A percentile compares a stretch with the other conserved stretches of the same genome.
These are phyloP conservation scores for Eristalinus aeneus DNA, from an alignment of 2,888 invertebrate genomes.

Conservation along the genomic window DNA sequence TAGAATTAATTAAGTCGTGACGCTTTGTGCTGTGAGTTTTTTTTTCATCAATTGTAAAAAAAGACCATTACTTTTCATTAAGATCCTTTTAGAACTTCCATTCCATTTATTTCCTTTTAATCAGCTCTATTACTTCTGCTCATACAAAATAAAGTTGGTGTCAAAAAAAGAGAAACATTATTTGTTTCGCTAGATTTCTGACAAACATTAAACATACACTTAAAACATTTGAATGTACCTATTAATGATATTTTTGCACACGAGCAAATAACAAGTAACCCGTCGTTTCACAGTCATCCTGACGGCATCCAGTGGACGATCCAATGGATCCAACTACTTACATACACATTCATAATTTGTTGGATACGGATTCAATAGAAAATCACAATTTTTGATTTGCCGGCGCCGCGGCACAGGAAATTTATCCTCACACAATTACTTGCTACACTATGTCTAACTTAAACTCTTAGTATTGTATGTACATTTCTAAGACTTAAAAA, in stretches of 20 bases:
- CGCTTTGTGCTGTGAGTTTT: no score
- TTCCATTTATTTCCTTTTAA: slow-evolving; percentile 12
- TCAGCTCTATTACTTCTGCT: slow-evolving; percentile 6
- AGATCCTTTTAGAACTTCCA: background rate
- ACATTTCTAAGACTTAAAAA: background rate
- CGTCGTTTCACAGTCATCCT: background rate
- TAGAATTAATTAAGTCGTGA: no score
- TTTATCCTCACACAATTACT: background rate
- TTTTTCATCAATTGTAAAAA: no score
- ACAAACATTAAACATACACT: slow-evolving; percentile 4
- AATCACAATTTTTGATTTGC: slow-evolving; percentile 31
- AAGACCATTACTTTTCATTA: background rate
- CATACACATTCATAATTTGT: background rate
- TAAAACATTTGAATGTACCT: background rate
- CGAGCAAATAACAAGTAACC: background rate
- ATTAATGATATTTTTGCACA: slow-evolving; percentile 3
- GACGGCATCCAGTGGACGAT: background rate
- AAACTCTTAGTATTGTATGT: slow-evolving; percentile 27
- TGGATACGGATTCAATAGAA: slow-evolving; percentile 12
- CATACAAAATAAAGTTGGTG: slow-evolving; percentile 15
- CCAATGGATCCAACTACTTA: background rate
- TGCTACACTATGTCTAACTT: slow-evolving; percentile 12
- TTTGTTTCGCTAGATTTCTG: background rate
- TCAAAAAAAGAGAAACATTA: slow-evolving; percentile 17
- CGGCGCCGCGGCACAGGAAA: background rate